A percentile compares a stretch with the other conserved stretches of the same genome.
Evolutionary conservation across 2,113 vertebrate genomes (phyloP).

Genomic region (Zapornia atra): DNA sequence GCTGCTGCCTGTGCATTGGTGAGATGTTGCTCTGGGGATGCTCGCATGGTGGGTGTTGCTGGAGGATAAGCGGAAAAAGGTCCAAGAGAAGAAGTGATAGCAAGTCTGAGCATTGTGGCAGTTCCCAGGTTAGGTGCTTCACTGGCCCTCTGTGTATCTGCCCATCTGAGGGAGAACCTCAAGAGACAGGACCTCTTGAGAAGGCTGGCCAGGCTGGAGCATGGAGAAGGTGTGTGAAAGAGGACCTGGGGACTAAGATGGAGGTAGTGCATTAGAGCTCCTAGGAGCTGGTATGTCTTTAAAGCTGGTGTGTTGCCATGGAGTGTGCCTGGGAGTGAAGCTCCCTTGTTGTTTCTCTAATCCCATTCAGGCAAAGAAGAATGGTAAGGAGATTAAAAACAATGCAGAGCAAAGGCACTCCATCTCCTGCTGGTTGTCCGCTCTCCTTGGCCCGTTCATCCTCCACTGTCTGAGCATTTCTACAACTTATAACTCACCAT

Average conservation of each 20-base stretch:
- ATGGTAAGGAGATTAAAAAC: background rate
- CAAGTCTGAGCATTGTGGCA: background rate
- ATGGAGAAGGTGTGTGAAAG: background rate
- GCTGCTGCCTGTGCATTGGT: background rate
- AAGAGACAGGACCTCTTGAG: background rate
- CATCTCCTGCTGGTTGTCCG: rapidly evolving
- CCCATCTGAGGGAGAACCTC: background rate
- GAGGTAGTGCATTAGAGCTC: background rate
- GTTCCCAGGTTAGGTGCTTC: background rate
- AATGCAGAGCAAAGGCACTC: background rate
- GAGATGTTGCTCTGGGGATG: background rate
- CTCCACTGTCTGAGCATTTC: background rate
- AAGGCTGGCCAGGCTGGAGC: background rate
- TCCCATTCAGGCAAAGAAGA: conserved; percentile 19
- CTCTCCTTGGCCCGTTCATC: background rate
- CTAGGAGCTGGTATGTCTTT: conserved; percentile 5
- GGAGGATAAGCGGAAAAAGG: background rate
- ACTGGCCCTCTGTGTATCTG: background rate
- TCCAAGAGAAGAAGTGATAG: background rate
- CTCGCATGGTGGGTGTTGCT: rapidly evolving
- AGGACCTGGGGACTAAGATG: background rate
- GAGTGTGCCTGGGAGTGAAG: conserved; percentile 29
- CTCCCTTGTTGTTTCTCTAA: conserved; percentile 25
- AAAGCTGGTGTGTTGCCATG: conserved; percentile 57
- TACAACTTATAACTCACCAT: background rate